Evolutionary conservation across 1,140 invertebrate species (phyloP).

Genomic region (Bicyclus anynana): DNA sequence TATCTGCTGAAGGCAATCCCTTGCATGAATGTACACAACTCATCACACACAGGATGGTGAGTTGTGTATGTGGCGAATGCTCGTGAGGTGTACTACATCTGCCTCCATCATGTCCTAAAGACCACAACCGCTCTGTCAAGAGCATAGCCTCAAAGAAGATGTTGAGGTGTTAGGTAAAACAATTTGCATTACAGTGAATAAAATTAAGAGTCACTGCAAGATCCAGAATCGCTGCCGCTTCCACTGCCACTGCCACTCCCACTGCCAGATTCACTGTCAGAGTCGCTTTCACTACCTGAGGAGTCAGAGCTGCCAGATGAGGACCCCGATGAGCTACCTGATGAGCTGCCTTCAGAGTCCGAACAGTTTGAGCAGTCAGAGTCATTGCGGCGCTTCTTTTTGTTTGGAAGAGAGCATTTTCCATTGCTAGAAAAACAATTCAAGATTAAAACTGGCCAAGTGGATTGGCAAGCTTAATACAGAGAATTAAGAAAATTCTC

Average conservation of each 20-base stretch:
- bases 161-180: no score
- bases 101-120: no score
- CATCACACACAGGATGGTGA: no score
- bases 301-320: conserved; percentile 45
- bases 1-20: no score
- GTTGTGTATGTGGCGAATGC: no score
- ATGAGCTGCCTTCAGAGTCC: conserved; percentile 49
- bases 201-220: conserved; percentile 43
- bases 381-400: conserved; percentile 47
- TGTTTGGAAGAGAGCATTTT: conserved; percentile 52
- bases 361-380: conserved; percentile 52
- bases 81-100: no score
- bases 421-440: conserved; percentile 45
- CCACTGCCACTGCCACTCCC: conserved; percentile 35
- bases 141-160: no score
- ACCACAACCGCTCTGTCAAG: no score
- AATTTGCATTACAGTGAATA: conserved; percentile 1
- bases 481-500: no score
- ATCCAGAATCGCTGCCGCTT: conserved; percentile 51
- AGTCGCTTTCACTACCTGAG: conserved; percentile 49
- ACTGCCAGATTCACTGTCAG: conserved; percentile 56
- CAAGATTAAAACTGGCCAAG: no score
- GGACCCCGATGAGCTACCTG: conserved; percentile 50
- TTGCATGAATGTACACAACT: no score
- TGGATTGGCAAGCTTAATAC: no score